These are phyloP conservation scores for Corydoras sp. DNA, from an alignment of 2,113 vertebrate species.

Conservation along the genomic window DNA sequence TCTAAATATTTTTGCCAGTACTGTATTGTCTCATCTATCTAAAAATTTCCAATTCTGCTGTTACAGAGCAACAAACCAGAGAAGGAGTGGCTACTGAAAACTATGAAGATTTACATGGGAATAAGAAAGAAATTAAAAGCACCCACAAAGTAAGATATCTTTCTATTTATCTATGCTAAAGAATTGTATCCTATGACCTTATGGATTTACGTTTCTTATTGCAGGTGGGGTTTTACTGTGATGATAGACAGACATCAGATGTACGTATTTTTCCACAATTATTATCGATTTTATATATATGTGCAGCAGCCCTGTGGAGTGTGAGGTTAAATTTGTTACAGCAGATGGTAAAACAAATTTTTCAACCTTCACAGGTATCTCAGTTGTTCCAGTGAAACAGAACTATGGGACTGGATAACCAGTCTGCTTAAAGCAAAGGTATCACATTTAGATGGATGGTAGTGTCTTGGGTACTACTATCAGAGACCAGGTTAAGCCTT, in stretches of 20 bases:
- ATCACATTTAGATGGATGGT: slow-evolving; percentile 6
- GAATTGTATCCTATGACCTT: not conserved
- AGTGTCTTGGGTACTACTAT: slow-evolving; percentile 1
- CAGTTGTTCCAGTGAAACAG: slow-evolving; percentile 75
- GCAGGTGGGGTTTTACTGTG: slow-evolving; percentile 89
- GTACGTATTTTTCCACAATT: slow-evolving; percentile 68
- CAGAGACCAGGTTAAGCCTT: not conserved
- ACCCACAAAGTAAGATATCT: slow-evolving; percentile 73
- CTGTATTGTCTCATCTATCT: not conserved
- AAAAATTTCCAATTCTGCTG: not conserved
- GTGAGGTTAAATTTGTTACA: not conserved
- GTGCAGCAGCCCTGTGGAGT: not conserved
- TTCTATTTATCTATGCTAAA: not conserved
- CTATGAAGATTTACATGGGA: slow-evolving; percentile 89
- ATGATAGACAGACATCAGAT: slow-evolving; percentile 86
- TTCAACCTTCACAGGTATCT: slow-evolving; percentile 68
- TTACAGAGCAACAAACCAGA: slow-evolving; percentile 83
- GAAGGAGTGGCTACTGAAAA: slow-evolving; percentile 84
- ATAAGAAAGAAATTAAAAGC: slow-evolving; percentile 89
- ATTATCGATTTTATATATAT: not conserved
- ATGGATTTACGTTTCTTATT: slow-evolving; percentile 8
- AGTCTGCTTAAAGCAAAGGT: slow-evolving; percentile 93
- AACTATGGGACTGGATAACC: slow-evolving; percentile 94
- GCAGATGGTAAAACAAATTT: slow-evolving; percentile 10
- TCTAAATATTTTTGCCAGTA: too few species aligned